Evolutionary conservation across 2,888 invertebrate genomes (phyloP).

Genomic region (Dynastes grantii): DNA sequence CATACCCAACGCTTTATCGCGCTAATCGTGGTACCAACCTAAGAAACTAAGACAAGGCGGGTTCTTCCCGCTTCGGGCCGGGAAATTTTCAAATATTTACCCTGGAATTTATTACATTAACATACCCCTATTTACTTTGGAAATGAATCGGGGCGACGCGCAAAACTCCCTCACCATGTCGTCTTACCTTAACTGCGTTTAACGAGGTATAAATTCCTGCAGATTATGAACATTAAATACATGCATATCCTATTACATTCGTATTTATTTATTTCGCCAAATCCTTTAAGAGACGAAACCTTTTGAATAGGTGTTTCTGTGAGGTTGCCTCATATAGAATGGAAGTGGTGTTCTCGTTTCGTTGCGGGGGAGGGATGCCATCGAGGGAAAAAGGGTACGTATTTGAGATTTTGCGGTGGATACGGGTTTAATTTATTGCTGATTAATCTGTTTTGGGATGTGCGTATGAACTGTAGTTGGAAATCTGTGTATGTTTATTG

Average conservation of each 20-base stretch:
- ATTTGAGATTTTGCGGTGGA: constrained; percentile 4
- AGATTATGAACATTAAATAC: constrained; percentile 19
- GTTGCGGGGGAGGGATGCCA: too few relatives aligned
- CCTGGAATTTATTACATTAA: constrained; percentile 39
- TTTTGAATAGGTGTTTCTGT: neutral
- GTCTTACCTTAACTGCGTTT: neutral
- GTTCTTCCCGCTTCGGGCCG: too few relatives aligned
- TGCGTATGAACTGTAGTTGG: too few relatives aligned
- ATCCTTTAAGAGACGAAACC: neutral
- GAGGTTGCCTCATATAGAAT: too few relatives aligned
- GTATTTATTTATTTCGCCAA: neutral
- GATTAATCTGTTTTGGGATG: constrained; percentile 6
- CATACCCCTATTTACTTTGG: constrained; percentile 32
- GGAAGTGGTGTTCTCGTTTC: too few relatives aligned
- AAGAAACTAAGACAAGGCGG: neutral
- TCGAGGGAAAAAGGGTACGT: neutral
- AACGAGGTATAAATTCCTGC: constrained; percentile 6
- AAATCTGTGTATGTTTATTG: too few relatives aligned
- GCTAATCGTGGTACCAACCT: too few relatives aligned
- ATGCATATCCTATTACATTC: constrained; percentile 4
- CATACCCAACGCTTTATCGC: too few relatives aligned
- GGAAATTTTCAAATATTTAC: constrained; percentile 35
- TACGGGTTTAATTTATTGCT: constrained; percentile 12
- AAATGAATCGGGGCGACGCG: constrained; percentile 22
- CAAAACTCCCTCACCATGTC: neutral